Evolutionary conservation across 2,113 vertebrate species (phyloP).

Genomic region (Cygnus atratus): DNA sequence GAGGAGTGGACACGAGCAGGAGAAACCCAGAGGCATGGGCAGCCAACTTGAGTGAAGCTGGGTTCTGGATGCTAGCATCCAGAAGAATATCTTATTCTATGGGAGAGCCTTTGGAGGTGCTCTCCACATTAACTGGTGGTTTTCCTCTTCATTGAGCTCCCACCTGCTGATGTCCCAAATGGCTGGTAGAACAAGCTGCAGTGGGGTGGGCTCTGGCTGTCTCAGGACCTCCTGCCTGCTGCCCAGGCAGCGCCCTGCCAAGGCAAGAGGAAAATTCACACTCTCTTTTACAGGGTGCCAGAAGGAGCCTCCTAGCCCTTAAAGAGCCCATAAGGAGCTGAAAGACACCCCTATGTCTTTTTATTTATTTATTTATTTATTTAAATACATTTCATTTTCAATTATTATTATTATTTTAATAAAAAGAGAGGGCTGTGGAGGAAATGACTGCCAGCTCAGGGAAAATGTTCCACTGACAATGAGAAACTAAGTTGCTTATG

Average conservation of each 20-base stretch:
- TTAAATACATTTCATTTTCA: too few relatives aligned
- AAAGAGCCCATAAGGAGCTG: not conserved
- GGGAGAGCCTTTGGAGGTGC: not conserved
- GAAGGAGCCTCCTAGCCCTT: not conserved
- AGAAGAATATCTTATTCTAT: too few relatives aligned
- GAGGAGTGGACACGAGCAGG: not conserved
- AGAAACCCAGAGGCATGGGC: not conserved
- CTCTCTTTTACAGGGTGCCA: not conserved
- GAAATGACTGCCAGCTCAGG: not conserved
- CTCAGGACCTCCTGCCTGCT: not conserved
- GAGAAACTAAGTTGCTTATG: not conserved
- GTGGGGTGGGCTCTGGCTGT: not conserved
- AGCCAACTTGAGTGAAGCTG: not conserved
- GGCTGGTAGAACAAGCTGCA: not conserved
- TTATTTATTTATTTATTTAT: not conserved
- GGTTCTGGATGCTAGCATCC: not conserved
- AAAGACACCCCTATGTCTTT: not conserved
- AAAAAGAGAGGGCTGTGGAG: not conserved
- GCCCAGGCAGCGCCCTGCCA: not conserved
- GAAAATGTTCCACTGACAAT: not conserved
- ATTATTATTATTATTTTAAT: too few relatives aligned
- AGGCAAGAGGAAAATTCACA: not conserved
- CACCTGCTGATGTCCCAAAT: not conserved
- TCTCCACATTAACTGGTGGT: not conserved
- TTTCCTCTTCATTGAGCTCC: not conserved